Base-by-base conservation (phyloP, 37 sponge, comb jelly and placozoan genomes). In the Ianthella basta region DNA sequence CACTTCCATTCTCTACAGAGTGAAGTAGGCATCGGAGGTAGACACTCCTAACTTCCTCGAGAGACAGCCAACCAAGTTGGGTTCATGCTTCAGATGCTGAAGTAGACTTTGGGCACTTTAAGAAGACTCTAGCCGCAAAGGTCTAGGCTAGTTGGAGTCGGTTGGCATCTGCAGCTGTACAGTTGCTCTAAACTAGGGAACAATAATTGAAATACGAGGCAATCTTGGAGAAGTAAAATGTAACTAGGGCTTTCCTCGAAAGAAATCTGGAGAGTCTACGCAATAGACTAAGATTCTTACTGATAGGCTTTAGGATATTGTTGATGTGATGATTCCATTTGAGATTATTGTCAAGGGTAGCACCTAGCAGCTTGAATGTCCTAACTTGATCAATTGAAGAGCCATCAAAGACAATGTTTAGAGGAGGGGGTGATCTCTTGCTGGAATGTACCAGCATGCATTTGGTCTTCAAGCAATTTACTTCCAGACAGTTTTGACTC, bases 151-250 rank as follows among this genome's bases (percentile, higher is more conserved):
- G 73, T 72, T 72, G 73, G 5, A 72, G 41, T 12, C 73, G 73
- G 14, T 72, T 72, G 36, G 41, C 73, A 33, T 72, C 14, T 5
- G 39, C 36, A 16, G 12, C 19, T 38, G 73, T 37, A 29, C 40
- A 72, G 10, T 37, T 34, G 36, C 40, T 72, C 73, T 40, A 72
- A 37, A 72, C 40, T 10, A 72, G 39, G 30, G 73, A 72, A 19
- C 73, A 72, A 29, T 72, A 72, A 19, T 72, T 72, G 41, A 72
- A 72, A 72, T 72, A 72, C 14, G 73, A 72, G 36, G 73, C 73
- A 33, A 72, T 72, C 19, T 72, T 72, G 19, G 73, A 8, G 16
- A 33, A 72, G 19, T 38, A 37, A 40, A 72, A 72, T 8, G 73
- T 72, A 32, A 33, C 19, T 20, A 33, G 39, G 73, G 73, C 73